These are phyloP conservation scores for Paratilapia polleni DNA, from an alignment of 2,113 vertebrate genomes.

Conservation along the genomic window DNA sequence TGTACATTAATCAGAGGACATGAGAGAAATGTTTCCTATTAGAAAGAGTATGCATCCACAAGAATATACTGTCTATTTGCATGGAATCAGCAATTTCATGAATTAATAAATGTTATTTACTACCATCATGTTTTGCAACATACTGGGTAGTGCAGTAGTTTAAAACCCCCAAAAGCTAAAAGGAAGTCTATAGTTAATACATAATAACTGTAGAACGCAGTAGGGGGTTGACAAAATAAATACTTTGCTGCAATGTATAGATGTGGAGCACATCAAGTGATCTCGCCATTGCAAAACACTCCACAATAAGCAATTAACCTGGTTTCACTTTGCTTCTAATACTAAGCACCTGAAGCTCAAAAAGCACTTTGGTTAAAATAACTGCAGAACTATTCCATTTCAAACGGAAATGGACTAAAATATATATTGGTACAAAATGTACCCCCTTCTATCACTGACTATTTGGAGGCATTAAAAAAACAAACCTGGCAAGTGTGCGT, in stretches of 20 bases:
- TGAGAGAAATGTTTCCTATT: rapidly evolving
- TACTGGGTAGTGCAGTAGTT: background rate
- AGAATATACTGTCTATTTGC: background rate
- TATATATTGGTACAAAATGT: background rate
- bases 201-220: background rate
- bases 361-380: no score
- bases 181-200: background rate
- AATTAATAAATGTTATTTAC: background rate
- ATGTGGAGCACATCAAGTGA: background rate
- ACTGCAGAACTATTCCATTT: background rate
- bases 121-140: background rate
- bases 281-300: background rate
- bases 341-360: background rate
- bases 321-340: background rate
- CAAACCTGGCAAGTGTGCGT: conserved; percentile 10
- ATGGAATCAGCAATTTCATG: background rate
- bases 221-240: no score
- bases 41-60: background rate
- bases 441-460: background rate
- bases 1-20: background rate
- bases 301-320: background rate
- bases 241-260: background rate
- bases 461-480: conserved; percentile 38
- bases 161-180: rapidly evolving
- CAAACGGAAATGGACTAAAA: background rate